Conservation (phyloP, 1,140 invertebrate genomes). For the Dreissena polymorpha region DNA sequence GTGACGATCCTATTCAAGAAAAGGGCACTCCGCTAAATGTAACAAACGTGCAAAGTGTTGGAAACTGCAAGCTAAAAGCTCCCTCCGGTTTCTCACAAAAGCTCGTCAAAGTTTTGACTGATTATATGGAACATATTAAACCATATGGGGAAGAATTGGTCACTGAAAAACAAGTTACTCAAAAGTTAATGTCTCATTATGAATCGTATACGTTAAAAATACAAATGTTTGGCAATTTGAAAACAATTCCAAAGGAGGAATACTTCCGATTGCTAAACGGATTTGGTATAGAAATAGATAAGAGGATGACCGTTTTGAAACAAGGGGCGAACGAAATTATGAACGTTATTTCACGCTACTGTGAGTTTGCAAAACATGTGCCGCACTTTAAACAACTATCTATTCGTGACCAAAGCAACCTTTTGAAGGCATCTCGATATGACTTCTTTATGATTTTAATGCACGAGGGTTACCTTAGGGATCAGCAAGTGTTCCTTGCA, state of each 20-base stretch:
- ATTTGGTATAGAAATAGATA: conserved; percentile 37
- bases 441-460: conserved; percentile 48
- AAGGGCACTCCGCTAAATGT: background rate
- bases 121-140: conserved; percentile 41
- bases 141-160: conserved; percentile 28
- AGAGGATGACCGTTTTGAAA: conserved; percentile 40
- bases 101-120: conserved; percentile 21
- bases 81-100: conserved; percentile 23
- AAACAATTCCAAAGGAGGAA: conserved; percentile 36
- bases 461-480: conserved; percentile 36
- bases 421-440: conserved; percentile 31
- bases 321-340: conserved; percentile 28
- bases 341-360: conserved; percentile 29
- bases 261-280: conserved; percentile 26
- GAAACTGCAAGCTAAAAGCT: conserved; percentile 11
- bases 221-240: conserved; percentile 30
- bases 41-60: background rate
- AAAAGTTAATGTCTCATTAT: conserved; percentile 22
- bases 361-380: conserved; percentile 40
- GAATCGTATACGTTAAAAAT: conserved; percentile 35
- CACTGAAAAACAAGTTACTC: conserved; percentile 12
- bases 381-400: conserved; percentile 31
- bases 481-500: conserved; percentile 35
- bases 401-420: conserved; percentile 23
- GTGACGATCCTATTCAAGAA: background rate